Conservation (phyloP, 2,888 invertebrate genomes). For the Hypolimnas misippus region DNA sequence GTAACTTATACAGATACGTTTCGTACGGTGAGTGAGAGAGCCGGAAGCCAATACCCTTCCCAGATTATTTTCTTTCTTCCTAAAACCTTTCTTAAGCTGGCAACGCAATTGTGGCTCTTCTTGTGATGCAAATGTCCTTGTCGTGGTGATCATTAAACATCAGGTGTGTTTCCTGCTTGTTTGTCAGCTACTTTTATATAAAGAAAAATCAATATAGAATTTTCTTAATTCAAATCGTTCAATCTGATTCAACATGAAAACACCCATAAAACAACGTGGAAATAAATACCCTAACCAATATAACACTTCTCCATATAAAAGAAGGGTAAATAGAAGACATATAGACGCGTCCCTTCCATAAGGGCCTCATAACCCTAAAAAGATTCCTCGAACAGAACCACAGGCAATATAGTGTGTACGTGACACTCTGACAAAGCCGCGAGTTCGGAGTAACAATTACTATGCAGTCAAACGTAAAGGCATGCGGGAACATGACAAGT, state of each 20-base stretch:
- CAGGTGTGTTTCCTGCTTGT: too few relatives aligned
- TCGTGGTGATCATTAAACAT: too few relatives aligned
- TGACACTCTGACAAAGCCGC: slow-evolving; percentile 9
- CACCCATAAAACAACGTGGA: not conserved
- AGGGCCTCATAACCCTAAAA: slow-evolving; percentile 3
- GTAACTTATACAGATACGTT: too few relatives aligned
- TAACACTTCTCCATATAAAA: not conserved
- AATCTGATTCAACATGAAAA: not conserved
- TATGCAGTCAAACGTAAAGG: slow-evolving; percentile 42
- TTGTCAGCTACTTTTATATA: too few relatives aligned
- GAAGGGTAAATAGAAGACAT: not conserved
- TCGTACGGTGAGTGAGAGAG: too few relatives aligned
- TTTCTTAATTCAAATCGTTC: too few relatives aligned
- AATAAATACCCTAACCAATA: not conserved
- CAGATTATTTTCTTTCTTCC: too few relatives aligned
- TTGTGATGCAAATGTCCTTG: too few relatives aligned
- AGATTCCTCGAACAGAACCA: slow-evolving; percentile 11
- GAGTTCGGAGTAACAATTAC: slow-evolving; percentile 24
- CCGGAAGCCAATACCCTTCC: too few relatives aligned
- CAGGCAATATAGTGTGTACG: slow-evolving; percentile 12
- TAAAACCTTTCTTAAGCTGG: too few relatives aligned
- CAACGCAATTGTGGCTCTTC: too few relatives aligned
- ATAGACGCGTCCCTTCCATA: not conserved
- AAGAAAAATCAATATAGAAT: too few relatives aligned
- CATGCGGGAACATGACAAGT: slow-evolving; percentile 41